Conservation (phyloP, 2,888 invertebrate species). For the Nephrocerus scutellatus region DNA sequence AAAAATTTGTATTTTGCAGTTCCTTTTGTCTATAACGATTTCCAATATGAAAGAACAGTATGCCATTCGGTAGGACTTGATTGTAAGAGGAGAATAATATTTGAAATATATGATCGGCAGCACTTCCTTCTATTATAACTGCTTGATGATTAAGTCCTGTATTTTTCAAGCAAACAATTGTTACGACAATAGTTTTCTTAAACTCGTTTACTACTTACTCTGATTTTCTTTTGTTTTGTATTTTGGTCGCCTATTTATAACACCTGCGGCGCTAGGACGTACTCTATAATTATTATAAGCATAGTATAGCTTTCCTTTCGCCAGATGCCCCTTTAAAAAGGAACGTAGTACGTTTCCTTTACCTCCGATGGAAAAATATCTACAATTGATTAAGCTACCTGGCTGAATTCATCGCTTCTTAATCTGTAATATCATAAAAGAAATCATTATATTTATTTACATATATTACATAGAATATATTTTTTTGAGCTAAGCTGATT, state of each 20-base stretch:
- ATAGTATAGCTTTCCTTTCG: constrained; percentile 17
- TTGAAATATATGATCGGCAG: too few species aligned
- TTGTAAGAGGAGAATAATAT: too few species aligned
- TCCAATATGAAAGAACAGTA: constrained; percentile 7
- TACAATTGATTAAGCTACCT: constrained; percentile 11
- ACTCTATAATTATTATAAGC: constrained; percentile 15
- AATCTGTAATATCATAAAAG: constrained; percentile 13
- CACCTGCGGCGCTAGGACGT: constrained; percentile 11
- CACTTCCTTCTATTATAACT: too few species aligned
- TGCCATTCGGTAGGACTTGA: constrained; percentile 11
- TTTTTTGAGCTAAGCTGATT: too few species aligned
- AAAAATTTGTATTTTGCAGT: constrained; percentile 9
- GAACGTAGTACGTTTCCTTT: constrained; percentile 18
- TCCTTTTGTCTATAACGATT: constrained; percentile 6
- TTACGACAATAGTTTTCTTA: too few species aligned
- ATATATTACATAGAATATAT: too few species aligned
- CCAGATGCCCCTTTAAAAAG: too few species aligned
- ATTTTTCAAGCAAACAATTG: too few species aligned
- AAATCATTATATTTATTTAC: too few species aligned
- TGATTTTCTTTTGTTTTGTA: constrained; percentile 5
- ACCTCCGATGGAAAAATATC: constrained; percentile 12
- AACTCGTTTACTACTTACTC: too few species aligned
- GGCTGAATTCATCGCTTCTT: constrained; percentile 12
- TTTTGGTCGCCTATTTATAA: constrained; percentile 11
- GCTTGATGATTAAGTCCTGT: too few species aligned